phyloP scores from a whole-genome alignment of 2,888 invertebrate species.

The Boloria euphrosyne region DNA sequence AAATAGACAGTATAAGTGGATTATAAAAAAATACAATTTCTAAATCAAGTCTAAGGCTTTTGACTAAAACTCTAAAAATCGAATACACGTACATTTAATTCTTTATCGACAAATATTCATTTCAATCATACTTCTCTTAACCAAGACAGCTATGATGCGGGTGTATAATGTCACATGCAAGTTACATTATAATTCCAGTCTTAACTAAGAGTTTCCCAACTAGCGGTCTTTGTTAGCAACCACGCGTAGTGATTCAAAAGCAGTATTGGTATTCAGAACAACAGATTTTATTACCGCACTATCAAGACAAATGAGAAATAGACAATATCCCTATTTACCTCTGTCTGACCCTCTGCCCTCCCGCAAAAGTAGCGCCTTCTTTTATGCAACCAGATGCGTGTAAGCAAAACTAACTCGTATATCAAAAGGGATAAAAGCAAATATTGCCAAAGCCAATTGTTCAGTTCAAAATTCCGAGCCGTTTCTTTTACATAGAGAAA shows the following conservation, averaged over 20 bases:
- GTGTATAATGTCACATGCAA: slow-evolving; percentile 22
- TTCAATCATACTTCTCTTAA: background rate
- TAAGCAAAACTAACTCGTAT: slow-evolving; percentile 55
- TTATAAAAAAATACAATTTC: too few relatives aligned
- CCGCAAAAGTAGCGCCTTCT: slow-evolving; percentile 72
- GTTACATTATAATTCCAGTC: slow-evolving; percentile 38
- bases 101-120: background rate
- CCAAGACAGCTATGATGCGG: slow-evolving; percentile 7
- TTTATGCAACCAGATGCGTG: slow-evolving; percentile 55
- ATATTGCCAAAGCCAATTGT: slow-evolving; percentile 61
- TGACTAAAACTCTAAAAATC: too few relatives aligned
- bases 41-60: too few relatives aligned
- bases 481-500: slow-evolving; percentile 73
- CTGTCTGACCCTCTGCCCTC: slow-evolving; percentile 60
- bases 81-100: background rate
- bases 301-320: slow-evolving; percentile 79
- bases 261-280: slow-evolving; percentile 51
- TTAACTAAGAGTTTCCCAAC: slow-evolving; percentile 46
- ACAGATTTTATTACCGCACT: slow-evolving; percentile 70
- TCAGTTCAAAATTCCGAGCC: slow-evolving; percentile 67
- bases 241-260: slow-evolving; percentile 46
- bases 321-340: slow-evolving; percentile 74
- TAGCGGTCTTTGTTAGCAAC: slow-evolving; percentile 44
- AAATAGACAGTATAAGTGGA: too few relatives aligned
- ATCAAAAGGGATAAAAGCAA: slow-evolving; percentile 52